These are phyloP conservation scores for Bothrops jararaca DNA, from an alignment of 2,113 vertebrate genomes.

Conservation along the genomic window DNA sequence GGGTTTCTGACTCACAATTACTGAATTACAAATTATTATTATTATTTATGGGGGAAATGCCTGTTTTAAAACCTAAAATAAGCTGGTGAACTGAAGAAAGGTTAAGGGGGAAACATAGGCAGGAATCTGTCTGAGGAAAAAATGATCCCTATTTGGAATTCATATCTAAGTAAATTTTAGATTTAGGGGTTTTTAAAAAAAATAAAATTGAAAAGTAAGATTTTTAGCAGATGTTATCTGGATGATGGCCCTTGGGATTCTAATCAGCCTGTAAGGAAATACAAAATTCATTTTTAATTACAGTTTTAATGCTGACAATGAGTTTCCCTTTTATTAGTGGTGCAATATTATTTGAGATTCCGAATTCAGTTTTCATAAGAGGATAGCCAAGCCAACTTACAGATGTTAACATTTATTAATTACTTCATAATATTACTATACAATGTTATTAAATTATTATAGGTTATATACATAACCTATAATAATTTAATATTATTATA, in stretches of 20 bases:
- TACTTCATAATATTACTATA: neutral
- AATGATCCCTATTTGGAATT: neutral
- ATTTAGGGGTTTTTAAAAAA: neutral
- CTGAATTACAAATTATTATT: neutral
- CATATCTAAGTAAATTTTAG: neutral
- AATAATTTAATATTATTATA: neutral
- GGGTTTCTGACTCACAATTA: neutral
- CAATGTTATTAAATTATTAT: neutral
- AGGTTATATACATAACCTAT: neutral
- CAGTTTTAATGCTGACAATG: neutral
- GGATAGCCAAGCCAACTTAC: neutral
- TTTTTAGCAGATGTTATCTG: neutral
- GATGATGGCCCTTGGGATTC: neutral
- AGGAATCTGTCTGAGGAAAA: neutral
- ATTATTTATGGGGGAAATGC: neutral
- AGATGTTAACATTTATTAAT: neutral
- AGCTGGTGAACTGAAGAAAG: neutral
- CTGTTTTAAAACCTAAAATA: neutral
- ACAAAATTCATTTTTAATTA: neutral
- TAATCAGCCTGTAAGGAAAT: neutral
- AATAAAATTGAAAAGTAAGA: no score
- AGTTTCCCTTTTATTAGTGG: neutral
- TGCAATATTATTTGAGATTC: neutral
- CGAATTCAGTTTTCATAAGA: neutral
- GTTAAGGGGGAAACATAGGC: neutral